Percentiles rank a stretch among this genome's conserved stretches.
phyloP scores from a whole-genome alignment of 1,140 invertebrate species.

The Macrosteles quadrilineatus region DNA sequence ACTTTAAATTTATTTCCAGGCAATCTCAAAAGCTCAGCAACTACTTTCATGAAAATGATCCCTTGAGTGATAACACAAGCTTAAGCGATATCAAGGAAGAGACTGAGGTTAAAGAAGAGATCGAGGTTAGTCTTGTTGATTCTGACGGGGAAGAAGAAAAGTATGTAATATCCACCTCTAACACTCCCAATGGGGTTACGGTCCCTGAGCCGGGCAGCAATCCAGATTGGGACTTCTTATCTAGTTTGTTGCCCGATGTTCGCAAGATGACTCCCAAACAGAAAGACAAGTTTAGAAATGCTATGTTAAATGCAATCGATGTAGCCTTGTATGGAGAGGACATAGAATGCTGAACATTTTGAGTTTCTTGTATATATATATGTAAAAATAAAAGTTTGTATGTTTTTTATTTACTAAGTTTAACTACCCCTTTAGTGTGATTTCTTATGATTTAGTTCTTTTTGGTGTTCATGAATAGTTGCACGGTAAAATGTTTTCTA shows the following conservation, averaged over 20 bases:
- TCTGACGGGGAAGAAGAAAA: background rate
- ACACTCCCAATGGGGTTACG: background rate
- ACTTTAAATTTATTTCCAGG: no score
- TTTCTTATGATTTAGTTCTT: no score
- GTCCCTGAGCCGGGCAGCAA: background rate
- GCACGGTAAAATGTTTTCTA: no score
- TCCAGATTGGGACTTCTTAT: slow-evolving; percentile 10
- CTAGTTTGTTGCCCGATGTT: slow-evolving; percentile 2
- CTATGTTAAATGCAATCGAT: background rate
- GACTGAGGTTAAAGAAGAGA: background rate
- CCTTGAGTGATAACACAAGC: no score
- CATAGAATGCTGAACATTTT: no score
- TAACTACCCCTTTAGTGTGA: no score
- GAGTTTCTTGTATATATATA: no score
- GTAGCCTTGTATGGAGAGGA: background rate
- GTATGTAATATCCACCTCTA: background rate
- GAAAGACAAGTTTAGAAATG: slow-evolving; percentile 4
- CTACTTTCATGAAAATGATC: no score
- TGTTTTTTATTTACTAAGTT: no score
- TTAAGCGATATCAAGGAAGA: background rate
- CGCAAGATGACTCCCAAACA: background rate
- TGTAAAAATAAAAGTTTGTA: no score
- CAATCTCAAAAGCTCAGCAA: no score
- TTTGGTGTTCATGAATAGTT: no score
- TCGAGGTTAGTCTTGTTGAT: background rate